Base-by-base conservation (phyloP, 1,140 invertebrate genomes). In the Cyrtorhinus lividipennis region DNA sequence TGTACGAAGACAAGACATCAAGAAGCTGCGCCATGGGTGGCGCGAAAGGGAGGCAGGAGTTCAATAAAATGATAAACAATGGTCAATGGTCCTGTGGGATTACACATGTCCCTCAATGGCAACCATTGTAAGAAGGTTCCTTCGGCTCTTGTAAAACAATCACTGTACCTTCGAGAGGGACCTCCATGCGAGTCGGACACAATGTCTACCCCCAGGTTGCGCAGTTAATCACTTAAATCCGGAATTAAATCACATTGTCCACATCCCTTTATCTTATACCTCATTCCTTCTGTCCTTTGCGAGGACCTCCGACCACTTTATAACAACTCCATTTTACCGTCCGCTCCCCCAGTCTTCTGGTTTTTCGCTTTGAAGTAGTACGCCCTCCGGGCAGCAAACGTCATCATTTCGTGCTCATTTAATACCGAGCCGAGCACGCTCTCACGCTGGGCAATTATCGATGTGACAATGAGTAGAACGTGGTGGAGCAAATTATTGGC, bases 11-110 rank as follows among this genome's bases (percentile, higher is more conserved):
- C 48, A 53, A n/a, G 48, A 53, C 48, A 20, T 53, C 48, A 53
- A 38, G 48, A 20, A 53, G 48, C 48, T 53, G 48, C 48, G 8
- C 48, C 10, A 12, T 53, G 48, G 48, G 48, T 53, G 48, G 48
- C 48, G 48, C 10, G 48, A 12, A 22, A 53, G 20, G 30, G 48
- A 53, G 48, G 20, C 20, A 53, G 48, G 48, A 53, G 48, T 53
- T 53, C 48, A 53, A 53, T 53, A 53, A 53, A 53, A 53, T 53
- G 48, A 53, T 53, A 53, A 53, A 53, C 48, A 53, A 53, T 53
- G 48, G 48, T 22, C 48, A 53, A 53, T 53, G 48, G 48, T 53
- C 48, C 48, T 53, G 48, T 53, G 48, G 48, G 48, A 53, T 53
- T 13, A 53, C 48, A 53, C 48, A 53, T 53, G 48, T 53, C 48